Conservation (phyloP, 2,113 vertebrate species). For the Chaenocephalus aceratus region DNA sequence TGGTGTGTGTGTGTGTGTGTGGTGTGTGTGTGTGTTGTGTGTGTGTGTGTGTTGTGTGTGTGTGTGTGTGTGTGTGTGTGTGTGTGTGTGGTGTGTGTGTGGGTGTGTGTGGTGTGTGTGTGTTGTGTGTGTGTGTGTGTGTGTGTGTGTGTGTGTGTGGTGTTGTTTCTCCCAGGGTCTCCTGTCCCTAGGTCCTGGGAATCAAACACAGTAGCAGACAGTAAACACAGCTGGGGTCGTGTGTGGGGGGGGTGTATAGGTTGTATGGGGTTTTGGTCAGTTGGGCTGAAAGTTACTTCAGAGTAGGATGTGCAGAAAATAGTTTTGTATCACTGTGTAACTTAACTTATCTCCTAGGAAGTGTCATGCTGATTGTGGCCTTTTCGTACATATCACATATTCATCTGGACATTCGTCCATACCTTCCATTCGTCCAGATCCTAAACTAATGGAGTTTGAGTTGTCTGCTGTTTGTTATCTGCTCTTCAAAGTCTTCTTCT, state of each 20-base stretch:
- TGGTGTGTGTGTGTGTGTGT: conserved; percentile 1
- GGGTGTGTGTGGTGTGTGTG: conserved; percentile 11
- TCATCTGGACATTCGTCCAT: no score
- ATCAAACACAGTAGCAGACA: conserved; percentile 42
- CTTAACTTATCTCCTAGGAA: neutral
- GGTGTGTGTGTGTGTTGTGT: neutral
- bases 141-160: neutral
- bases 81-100: no score
- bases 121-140: neutral
- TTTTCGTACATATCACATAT: no score
- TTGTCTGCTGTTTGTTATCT: conserved; percentile 30
- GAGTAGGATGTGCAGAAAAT: neutral
- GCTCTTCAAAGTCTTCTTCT: conserved; percentile 31
- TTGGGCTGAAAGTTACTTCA: conserved; percentile 1
- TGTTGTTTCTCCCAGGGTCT: conserved; percentile 58
- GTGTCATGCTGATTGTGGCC: no score
- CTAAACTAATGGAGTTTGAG: conserved; percentile 32
- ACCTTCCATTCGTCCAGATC: neutral
- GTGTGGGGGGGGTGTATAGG: conserved; percentile 23
- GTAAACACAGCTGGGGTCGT: conserved; percentile 64
- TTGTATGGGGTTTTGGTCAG: conserved; percentile 34
- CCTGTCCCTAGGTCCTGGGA: conserved; percentile 62
- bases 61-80: conserved; percentile 6
- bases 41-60: conserved; percentile 1
- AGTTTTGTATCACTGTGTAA: neutral